Base-by-base conservation (phyloP, 2,888 invertebrate species). In the Microctonus hyperodae region DNA sequence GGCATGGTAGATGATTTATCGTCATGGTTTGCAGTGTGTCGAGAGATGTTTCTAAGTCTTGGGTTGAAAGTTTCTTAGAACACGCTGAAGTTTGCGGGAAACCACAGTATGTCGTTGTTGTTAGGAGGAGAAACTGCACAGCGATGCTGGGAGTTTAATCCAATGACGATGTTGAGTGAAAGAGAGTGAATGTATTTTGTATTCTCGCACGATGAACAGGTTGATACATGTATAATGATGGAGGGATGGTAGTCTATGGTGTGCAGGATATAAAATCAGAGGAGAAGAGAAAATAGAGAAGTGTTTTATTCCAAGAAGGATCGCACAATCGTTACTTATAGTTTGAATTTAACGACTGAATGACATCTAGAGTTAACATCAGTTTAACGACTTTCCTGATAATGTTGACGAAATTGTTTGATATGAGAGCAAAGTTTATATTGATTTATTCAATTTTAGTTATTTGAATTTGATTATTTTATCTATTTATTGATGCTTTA, bases 11-110 rank as follows among this genome's bases (percentile, higher is more conserved):
- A 67, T 72, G 69, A 72, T 72, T 72, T 72, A 72, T 72, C 63
- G 66, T 65, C 35, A 65, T 66, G 65, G 65, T 69, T 70, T 69
- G 69, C 68, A 65, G 62, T 72, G 70, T 71, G 69, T 65, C 65
- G 69, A 55, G 68, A 62, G 58, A 51, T 55, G 51, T 53, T 37
- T 53, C 40, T 59, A 40, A 53, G 53, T 65, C 59, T 16, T 51
- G 28, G 51, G 11, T 53, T n/a, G 53, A 51, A 40, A 60, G 60
- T 65, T 65, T 65, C 65, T 65, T 33, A 48, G 59, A 59, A 65
- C 53, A 37, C 59, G 20, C 53, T 37, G 33, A 64, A 50, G 50
- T 64, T 64, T 58, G 64, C 64, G 58, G 64, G 58, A 64, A 35
- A 50, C 64, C 64, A 28, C 57, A 40, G 23, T 48, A 23, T 37